phyloP scores from a whole-genome alignment of 2,113 vertebrate genomes.

The Hylia prasina region DNA sequence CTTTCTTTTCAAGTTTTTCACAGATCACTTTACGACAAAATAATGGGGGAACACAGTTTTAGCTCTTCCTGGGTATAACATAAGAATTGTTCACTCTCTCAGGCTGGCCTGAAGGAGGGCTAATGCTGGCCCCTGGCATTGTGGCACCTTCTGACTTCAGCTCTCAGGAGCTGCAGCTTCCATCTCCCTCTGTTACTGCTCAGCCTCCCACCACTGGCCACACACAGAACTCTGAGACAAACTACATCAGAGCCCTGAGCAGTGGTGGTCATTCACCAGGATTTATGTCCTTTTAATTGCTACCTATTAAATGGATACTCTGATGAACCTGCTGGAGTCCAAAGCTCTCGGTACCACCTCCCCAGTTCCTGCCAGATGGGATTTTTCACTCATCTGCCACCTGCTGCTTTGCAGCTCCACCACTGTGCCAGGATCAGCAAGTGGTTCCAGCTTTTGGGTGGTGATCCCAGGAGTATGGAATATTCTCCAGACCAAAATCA shows the following conservation, averaged over 20 bases:
- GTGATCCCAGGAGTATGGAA: background rate
- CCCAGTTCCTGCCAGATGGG: background rate
- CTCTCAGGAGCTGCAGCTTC: background rate
- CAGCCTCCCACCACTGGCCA: background rate
- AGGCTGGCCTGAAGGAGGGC: accelerated
- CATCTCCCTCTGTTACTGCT: accelerated
- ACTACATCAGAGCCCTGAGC: background rate
- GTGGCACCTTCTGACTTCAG: background rate
- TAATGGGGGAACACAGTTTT: background rate
- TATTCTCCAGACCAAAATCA: background rate
- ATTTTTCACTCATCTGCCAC: background rate
- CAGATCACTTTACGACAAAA: background rate
- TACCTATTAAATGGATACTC: background rate
- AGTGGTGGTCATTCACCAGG: background rate
- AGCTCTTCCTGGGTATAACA: background rate
- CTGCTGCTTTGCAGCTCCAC: background rate
- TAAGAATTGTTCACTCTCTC: background rate
- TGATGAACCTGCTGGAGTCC: background rate
- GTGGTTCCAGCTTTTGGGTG: background rate
- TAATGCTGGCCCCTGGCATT: background rate
- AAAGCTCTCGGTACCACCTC: background rate
- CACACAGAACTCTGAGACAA: background rate
- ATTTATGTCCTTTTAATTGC: background rate
- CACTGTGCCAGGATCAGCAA: background rate
- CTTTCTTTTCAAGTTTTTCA: background rate